A percentile compares a stretch with the other conserved stretches of the same genome.
Conservation (phyloP, 2,888 invertebrate genomes). For the Dasysyrphus albostriatus region DNA sequence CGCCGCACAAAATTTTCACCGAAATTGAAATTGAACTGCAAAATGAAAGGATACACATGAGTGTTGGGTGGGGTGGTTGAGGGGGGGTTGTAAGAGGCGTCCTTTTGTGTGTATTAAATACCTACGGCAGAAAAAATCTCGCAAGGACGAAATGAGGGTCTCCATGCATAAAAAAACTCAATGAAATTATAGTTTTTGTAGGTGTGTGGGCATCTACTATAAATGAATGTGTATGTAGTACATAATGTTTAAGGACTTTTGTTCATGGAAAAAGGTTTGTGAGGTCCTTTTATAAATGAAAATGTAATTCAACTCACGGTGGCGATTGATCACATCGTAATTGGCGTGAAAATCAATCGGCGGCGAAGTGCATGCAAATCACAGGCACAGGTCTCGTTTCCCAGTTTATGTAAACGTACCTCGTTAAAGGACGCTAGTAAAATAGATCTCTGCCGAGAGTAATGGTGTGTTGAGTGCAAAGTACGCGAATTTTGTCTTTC, state of each 20-base stretch:
- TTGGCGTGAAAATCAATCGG: constrained; percentile 61
- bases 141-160: neutral
- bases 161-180: neutral
- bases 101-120: neutral
- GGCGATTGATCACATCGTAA: constrained; percentile 61
- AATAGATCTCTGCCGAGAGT: constrained; percentile 33
- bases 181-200: constrained; percentile 49
- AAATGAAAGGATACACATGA: constrained; percentile 16
- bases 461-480: constrained; percentile 30
- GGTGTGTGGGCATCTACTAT: neutral
- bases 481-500: neutral
- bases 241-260: neutral
- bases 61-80: no score
- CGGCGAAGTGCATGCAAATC: constrained; percentile 51
- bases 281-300: constrained; percentile 46
- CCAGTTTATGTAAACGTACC: constrained; percentile 10
- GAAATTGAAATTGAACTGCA: constrained; percentile 41
- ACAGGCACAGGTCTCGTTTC: neutral
- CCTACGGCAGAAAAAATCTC: neutral
- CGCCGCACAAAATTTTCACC: constrained; percentile 21
- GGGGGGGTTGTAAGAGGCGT: neutral
- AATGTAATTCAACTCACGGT: constrained; percentile 56
- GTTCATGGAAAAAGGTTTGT: constrained; percentile 3
- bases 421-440: constrained; percentile 49
- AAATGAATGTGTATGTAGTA: neutral